phyloP scores from a whole-genome alignment of 2,113 vertebrate species.

The Microtus pennsylvanicus region DNA sequence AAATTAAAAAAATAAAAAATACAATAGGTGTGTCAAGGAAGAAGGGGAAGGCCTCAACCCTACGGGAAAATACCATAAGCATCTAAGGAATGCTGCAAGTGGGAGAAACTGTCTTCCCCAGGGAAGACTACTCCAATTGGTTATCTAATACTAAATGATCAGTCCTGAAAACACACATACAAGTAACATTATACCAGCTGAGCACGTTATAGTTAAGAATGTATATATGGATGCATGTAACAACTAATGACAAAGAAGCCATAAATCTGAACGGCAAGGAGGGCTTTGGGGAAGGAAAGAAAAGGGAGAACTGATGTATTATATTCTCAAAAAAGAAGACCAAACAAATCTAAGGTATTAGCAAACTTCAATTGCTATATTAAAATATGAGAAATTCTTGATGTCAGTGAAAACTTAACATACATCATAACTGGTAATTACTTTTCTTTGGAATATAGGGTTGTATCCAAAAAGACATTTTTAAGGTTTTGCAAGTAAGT shows the following conservation, averaged over 20 bases:
- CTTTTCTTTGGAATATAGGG: conserved; percentile 28
- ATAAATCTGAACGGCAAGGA: not conserved
- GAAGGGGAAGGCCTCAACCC: not conserved
- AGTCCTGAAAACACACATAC: not conserved
- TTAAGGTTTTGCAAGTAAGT: not conserved
- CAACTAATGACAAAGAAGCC: not conserved
- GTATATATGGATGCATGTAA: too few relatives aligned
- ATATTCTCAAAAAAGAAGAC: not conserved
- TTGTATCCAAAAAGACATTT: not conserved
- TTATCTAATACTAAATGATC: not conserved
- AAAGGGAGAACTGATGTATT: not conserved
- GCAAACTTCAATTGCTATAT: conserved; percentile 5
- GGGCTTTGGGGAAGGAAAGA: not conserved
- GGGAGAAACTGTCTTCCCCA: not conserved
- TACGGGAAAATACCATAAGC: not conserved
- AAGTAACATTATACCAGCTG: not conserved
- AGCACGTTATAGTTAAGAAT: not conserved
- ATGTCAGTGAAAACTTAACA: conserved; percentile 16
- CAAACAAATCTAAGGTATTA: conserved; percentile 25
- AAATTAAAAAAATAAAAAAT: too few relatives aligned
- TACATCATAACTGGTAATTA: conserved; percentile 32
- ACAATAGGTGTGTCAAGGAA: not conserved
- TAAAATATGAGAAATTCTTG: conserved; percentile 60
- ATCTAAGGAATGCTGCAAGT: not conserved
- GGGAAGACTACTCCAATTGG: not conserved